Evolutionary conservation across 2,797 vertebrate genomes (phyloP).

Genomic region (Labeo calbasu): DNA sequence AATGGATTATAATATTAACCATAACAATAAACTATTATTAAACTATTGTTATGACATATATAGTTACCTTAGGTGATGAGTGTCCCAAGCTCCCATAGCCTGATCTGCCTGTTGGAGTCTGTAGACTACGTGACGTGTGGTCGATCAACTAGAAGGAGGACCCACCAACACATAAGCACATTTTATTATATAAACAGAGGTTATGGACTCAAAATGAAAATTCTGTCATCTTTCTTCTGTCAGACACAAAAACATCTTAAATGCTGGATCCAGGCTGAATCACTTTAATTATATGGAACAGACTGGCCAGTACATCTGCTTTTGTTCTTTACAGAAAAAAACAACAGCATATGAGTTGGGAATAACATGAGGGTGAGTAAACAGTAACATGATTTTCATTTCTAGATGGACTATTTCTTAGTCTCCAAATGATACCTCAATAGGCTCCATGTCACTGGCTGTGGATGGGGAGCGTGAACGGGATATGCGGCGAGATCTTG

Average conservation of each 20-base stretch:
- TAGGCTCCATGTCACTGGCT: conserved; percentile 88
- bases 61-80: conserved; percentile 86
- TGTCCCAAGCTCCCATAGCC: conserved; percentile 87
- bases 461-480: conserved; percentile 89
- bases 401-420: neutral
- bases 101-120: conserved; percentile 90
- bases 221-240: neutral
- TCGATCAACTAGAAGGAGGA: conserved; percentile 79
- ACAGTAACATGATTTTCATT: neutral
- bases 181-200: neutral
- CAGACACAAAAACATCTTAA: conserved; percentile 18
- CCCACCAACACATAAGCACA: neutral
- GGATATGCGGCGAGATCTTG: conserved; percentile 84
- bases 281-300: neutral
- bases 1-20: neutral
- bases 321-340: conserved; percentile 1
- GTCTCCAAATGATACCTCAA: conserved; percentile 75
- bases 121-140: conserved; percentile 81
- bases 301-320: neutral
- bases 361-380: neutral
- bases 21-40: too few species aligned
- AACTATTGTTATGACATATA: neutral
- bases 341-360: neutral
- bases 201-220: neutral
- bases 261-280: neutral